A percentile compares a stretch with the other conserved stretches of the same genome.
These are phyloP conservation scores for Oreochromis mossambicus DNA, from an alignment of 2,797 vertebrate genomes.

Conservation along the genomic window DNA sequence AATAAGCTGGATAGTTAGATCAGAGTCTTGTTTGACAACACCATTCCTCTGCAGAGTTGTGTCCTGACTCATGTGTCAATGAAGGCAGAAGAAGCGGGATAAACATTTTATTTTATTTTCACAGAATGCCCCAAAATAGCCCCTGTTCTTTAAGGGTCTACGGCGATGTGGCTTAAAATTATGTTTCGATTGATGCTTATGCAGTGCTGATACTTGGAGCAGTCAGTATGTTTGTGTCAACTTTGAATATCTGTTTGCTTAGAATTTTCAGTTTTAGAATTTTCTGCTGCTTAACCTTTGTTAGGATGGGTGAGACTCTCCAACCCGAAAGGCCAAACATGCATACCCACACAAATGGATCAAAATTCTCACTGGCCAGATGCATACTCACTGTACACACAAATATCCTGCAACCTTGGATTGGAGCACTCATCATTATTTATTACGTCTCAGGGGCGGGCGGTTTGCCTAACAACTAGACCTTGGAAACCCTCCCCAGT, in stretches of 20 bases:
- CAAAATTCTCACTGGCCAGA: slow-evolving; percentile 22
- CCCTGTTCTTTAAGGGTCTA: neutral
- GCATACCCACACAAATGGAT: slow-evolving; percentile 14
- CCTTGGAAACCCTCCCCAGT: slow-evolving; percentile 68
- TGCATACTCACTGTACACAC: slow-evolving; percentile 19
- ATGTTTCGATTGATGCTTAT: neutral
- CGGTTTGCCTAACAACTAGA: slow-evolving; percentile 74
- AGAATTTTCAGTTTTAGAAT: neutral
- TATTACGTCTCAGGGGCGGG: slow-evolving; percentile 66
- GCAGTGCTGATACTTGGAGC: neutral
- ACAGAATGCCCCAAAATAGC: slow-evolving; percentile 17
- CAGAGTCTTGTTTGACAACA: slow-evolving; percentile 15
- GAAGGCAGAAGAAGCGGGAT: neutral
- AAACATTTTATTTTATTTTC: neutral
- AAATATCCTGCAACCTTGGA: slow-evolving; percentile 15
- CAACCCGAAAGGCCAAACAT: slow-evolving; percentile 10
- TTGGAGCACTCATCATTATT: slow-evolving; percentile 60
- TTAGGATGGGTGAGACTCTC: neutral
- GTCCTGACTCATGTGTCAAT: slow-evolving; percentile 21
- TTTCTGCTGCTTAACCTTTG: neutral
- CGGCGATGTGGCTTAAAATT: neutral
- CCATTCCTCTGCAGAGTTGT: neutral
- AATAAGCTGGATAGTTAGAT: slow-evolving; percentile 48
- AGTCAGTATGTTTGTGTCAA: neutral
- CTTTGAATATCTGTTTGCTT: neutral